Conservation (phyloP, 2,113 vertebrate species). For the Camelus dromedarius region DNA sequence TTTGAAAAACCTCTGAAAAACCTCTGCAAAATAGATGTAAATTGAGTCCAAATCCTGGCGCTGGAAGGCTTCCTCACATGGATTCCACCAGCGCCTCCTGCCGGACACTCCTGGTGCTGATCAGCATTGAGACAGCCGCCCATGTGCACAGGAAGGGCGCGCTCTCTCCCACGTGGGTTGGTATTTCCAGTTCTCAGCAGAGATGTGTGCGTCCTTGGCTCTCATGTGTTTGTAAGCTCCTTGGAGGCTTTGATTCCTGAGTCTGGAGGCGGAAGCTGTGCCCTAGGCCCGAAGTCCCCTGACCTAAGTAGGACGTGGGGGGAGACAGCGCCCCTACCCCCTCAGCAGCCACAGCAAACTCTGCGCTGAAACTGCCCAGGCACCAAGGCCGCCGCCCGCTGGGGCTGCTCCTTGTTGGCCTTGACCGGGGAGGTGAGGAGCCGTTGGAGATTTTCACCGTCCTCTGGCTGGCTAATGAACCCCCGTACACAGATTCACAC, state of each 20-base stretch:
- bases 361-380: too few relatives aligned
- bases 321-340: background rate
- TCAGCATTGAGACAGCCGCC: rapidly evolving
- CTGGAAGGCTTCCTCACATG: background rate
- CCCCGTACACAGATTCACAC: too few relatives aligned
- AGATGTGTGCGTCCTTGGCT: rapidly evolving
- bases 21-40: background rate
- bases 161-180: background rate
- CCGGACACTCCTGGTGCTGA: background rate
- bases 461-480: background rate
- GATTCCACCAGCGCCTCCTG: background rate
- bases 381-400: background rate
- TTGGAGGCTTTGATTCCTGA: background rate
- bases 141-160: rapidly evolving
- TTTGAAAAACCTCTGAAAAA: background rate
- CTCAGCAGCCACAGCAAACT: background rate
- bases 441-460: background rate
- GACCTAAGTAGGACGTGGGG: background rate
- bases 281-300: background rate
- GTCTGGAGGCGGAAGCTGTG: background rate
- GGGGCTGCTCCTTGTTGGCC: background rate
- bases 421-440: background rate
- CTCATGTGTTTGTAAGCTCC: background rate
- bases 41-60: background rate
- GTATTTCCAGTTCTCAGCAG: background rate